phyloP scores from a whole-genome alignment of 2,113 vertebrate genomes.

The Hassar affinis region DNA sequence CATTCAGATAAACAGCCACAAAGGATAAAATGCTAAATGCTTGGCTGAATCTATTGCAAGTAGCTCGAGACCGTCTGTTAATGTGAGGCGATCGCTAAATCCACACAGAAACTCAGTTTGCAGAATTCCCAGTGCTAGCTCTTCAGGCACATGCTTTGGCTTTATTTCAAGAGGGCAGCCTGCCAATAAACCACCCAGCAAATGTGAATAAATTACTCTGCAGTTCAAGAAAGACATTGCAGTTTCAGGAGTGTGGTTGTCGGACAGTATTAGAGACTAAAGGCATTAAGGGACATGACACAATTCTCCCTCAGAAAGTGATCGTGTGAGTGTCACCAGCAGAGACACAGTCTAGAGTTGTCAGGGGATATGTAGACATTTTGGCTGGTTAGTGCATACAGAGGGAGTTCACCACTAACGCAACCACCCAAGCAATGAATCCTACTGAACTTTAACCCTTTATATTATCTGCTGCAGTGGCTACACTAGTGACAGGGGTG shows the following conservation, averaged over 20 bases:
- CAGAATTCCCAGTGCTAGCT: conserved; percentile 46
- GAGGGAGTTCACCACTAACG: conserved; percentile 22
- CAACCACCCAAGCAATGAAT: conserved; percentile 43
- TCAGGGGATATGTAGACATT: conserved; percentile 32
- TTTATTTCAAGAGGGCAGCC: conserved; percentile 49
- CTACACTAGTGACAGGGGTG: conserved; percentile 43
- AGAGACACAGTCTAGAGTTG: background rate
- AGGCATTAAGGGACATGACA: conserved; percentile 7
- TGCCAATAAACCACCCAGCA: conserved; percentile 67
- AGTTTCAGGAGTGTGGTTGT: conserved; percentile 59
- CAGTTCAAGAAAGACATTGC: conserved; percentile 61
- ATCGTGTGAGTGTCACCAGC: conserved; percentile 22
- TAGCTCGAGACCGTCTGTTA: conserved; percentile 11
- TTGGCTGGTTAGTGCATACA: conserved; percentile 21
- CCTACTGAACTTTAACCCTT: conserved; percentile 50
- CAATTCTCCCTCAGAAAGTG: background rate
- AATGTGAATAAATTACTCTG: conserved; percentile 64
- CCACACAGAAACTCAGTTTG: conserved; percentile 37
- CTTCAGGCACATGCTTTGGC: conserved; percentile 69
- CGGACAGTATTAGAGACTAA: background rate
- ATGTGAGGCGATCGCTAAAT: conserved; percentile 38
- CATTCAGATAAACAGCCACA: background rate
- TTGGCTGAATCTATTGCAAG: conserved; percentile 9
- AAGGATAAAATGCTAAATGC: background rate
- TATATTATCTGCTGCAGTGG: conserved; percentile 50